A percentile compares a stretch with the other conserved stretches of the same genome.
These are phyloP conservation scores for Agrochola circellaris DNA, from an alignment of 2,888 invertebrate species.

Conservation along the genomic window DNA sequence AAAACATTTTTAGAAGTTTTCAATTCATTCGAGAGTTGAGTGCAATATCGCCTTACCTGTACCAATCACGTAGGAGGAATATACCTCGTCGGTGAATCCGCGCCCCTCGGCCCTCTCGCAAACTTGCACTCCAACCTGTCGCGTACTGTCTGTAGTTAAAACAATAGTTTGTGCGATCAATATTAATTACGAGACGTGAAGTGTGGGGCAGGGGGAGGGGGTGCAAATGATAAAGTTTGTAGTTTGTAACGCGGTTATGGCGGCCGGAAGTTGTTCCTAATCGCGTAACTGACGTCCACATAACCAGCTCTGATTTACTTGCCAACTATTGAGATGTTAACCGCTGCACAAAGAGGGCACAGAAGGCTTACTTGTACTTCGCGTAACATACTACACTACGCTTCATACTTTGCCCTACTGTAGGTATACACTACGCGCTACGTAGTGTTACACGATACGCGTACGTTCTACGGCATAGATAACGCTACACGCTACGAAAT, in stretches of 20 bases:
- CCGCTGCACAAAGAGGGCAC: not conserved
- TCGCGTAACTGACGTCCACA: conserved; percentile 44
- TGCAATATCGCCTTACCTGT: not conserved
- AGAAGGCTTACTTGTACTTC: conserved; percentile 12
- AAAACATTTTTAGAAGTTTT: not conserved
- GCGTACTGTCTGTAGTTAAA: conserved; percentile 41
- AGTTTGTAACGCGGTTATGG: conserved; percentile 73
- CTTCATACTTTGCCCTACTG: not conserved
- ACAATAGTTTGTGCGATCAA: conserved; percentile 68
- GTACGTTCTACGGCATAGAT: not conserved
- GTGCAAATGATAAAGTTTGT: conserved; percentile 75
- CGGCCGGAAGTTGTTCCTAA: conserved; percentile 55
- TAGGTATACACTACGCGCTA: not conserved
- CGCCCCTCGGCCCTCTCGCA: conserved; percentile 1
- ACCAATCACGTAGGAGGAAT: not conserved
- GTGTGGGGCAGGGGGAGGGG: not conserved
- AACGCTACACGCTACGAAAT: too few species aligned
- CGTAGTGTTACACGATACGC: not conserved
- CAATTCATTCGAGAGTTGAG: not conserved
- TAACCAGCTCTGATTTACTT: conserved; percentile 49
- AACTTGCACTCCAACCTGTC: conserved; percentile 40
- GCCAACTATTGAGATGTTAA: conserved; percentile 50
- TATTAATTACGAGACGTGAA: conserved; percentile 61
- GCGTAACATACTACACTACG: not conserved
- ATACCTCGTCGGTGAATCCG: not conserved